Conservation (phyloP, 1,140 invertebrate species). For the Sycobia sp. region DNA sequence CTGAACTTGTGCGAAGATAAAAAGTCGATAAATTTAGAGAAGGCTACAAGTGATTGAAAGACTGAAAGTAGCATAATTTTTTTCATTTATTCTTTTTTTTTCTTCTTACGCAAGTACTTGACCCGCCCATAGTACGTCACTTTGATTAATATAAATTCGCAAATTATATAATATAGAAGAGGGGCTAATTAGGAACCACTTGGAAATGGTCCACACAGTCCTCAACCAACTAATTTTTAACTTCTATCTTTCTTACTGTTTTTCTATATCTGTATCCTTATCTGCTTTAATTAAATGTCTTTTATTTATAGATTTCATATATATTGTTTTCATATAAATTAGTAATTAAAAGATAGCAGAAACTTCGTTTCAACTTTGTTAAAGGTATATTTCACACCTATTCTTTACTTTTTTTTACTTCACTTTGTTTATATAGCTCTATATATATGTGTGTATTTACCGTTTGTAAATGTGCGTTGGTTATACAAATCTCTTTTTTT, state of each 20-base stretch:
- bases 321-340: too few relatives aligned
- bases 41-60: too few relatives aligned
- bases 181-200: slow-evolving; percentile 42
- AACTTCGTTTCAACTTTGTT: too few relatives aligned
- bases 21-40: too few relatives aligned
- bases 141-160: too few relatives aligned
- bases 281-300: slow-evolving; percentile 13
- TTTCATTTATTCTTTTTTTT: too few relatives aligned
- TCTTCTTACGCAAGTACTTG: too few relatives aligned
- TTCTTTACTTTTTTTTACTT: slow-evolving; percentile 13
- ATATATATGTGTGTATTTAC: slow-evolving; percentile 1
- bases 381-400: slow-evolving; percentile 10
- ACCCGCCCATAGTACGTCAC: too few relatives aligned
- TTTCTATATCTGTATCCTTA: slow-evolving; percentile 37
- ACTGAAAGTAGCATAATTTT: too few relatives aligned
- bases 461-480: slow-evolving; percentile 17
- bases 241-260: slow-evolving; percentile 36
- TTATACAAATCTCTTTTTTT: not conserved
- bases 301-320: too few relatives aligned
- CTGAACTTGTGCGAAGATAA: too few relatives aligned
- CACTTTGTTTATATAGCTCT: slow-evolving; percentile 9
- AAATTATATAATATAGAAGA: slow-evolving; percentile 22
- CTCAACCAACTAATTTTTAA: slow-evolving; percentile 47
- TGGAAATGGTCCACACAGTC: slow-evolving; percentile 59
- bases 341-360: too few relatives aligned